Percentiles rank a stretch among this genome's conserved stretches.
Evolutionary conservation across 2,113 vertebrate species (phyloP).

Genomic region (Carettochelys insculpta): DNA sequence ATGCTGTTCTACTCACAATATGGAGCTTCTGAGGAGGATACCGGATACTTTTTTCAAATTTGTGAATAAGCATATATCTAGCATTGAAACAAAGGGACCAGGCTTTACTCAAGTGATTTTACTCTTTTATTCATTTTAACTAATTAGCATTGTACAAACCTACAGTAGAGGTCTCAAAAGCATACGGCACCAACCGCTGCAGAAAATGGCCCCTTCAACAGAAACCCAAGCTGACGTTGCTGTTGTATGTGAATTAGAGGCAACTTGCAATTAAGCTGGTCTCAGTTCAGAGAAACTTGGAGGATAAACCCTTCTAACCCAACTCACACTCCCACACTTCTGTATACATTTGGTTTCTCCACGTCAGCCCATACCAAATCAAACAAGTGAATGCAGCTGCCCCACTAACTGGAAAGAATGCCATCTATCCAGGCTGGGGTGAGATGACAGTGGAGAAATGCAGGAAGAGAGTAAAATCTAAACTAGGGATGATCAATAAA

Average conservation of each 20-base stretch:
- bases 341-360: background rate
- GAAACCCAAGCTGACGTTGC: background rate
- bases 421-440: background rate
- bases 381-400: background rate
- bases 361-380: background rate
- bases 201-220: background rate
- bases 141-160: background rate
- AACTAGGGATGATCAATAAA: background rate
- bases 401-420: background rate
- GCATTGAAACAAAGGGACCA: rapidly evolving
- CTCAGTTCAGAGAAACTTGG: background rate
- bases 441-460: background rate
- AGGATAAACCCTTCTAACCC: background rate
- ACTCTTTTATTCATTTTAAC: background rate
- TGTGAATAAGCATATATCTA: background rate
- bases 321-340: background rate
- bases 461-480: rapidly evolving
- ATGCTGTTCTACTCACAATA: background rate
- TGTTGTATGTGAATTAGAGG: background rate
- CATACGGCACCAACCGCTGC: background rate
- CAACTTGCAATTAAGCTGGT: background rate
- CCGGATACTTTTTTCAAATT: background rate
- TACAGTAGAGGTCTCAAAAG: background rate
- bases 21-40: background rate
- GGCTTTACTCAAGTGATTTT: background rate